Conservation (phyloP, 2,113 vertebrate genomes). For the Suncus etruscus region DNA sequence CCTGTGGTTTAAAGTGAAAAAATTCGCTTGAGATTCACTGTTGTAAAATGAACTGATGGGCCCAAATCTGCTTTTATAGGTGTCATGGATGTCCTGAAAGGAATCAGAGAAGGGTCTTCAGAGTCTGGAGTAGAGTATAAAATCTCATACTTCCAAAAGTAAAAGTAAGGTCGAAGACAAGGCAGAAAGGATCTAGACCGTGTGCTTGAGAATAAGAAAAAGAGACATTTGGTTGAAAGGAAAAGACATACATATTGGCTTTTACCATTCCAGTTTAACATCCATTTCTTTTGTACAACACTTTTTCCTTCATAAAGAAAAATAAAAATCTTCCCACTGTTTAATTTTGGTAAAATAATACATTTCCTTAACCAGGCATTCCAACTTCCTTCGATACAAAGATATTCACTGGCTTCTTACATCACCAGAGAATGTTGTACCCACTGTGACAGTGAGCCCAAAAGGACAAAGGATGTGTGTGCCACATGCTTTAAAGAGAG, state of each 20-base stretch:
- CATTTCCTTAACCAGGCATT: neutral
- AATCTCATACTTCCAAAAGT: neutral
- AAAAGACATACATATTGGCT: neutral
- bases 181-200: no score
- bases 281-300: neutral
- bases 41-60: neutral
- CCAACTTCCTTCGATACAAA: neutral
- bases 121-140: neutral
- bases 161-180: neutral
- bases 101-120: constrained; percentile 5
- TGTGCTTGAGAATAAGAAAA: constrained; percentile 16
- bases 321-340: neutral
- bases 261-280: neutral
- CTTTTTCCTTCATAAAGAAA: neutral
- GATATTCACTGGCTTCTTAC: neutral
- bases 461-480: neutral
- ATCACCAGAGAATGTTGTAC: neutral
- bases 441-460: neutral
- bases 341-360: neutral
- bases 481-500: neutral
- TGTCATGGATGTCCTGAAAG: neutral
- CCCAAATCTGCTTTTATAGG: constrained; percentile 9
- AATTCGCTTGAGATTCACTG: no score
- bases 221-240: neutral
- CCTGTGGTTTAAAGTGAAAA: no score